Percentiles rank a stretch among this genome's conserved stretches.
Evolutionary conservation across 2,888 invertebrate genomes (phyloP).

Genomic region (Caenorhabditis panamensis): DNA sequence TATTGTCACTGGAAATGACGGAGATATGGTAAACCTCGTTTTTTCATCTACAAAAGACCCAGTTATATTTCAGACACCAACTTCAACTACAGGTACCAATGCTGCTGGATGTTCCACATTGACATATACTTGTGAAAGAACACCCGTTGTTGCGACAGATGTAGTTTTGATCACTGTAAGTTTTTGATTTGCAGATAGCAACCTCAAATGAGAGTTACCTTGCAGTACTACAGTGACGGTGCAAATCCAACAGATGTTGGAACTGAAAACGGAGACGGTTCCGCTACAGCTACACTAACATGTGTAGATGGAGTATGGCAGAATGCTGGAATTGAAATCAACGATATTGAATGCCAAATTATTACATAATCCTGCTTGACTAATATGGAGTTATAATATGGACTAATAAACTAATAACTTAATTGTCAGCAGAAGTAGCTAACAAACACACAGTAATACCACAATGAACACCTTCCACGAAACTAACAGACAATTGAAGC

Average conservation of each 20-base stretch:
- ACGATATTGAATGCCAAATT: constrained; percentile 58
- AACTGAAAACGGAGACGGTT: constrained; percentile 25
- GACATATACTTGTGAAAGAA: constrained; percentile 38
- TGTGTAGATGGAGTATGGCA: constrained; percentile 42
- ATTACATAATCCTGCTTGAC: constrained; percentile 20
- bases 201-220: no score
- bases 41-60: neutral
- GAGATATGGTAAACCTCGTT: constrained; percentile 9
- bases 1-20: constrained; percentile 27
- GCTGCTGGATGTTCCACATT: constrained; percentile 23
- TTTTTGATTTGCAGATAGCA: neutral
- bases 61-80: neutral
- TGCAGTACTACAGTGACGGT: constrained; percentile 51
- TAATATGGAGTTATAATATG: no score
- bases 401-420: no score
- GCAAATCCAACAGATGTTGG: constrained; percentile 34
- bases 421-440: no score
- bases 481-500: no score
- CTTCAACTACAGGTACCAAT: neutral
- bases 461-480: no score
- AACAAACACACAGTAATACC: no score
- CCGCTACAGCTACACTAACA: constrained; percentile 18
- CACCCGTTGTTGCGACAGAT: constrained; percentile 27
- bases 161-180: constrained; percentile 50
- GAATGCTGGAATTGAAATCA: constrained; percentile 35